Percentiles rank a stretch among this genome's conserved stretches.
Evolutionary conservation across 1,140 invertebrate genomes (phyloP).

Genomic region (Caenorhabditis briggsae): DNA sequence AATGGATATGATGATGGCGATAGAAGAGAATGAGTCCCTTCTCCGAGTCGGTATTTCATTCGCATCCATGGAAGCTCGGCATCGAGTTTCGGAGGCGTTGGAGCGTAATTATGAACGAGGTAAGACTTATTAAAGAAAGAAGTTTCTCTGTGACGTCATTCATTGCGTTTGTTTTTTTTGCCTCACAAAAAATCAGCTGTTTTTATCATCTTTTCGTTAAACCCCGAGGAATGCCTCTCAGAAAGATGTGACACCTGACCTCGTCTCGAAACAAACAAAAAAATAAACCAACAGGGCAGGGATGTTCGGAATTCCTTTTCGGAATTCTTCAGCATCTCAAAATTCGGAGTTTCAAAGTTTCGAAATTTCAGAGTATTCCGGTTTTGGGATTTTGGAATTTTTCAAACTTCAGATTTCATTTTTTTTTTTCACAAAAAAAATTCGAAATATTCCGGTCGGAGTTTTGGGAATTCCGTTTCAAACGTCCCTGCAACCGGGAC

Average conservation of each 20-base stretch:
- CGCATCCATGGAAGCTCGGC: conserved; percentile 76
- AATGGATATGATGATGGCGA: conserved; percentile 78
- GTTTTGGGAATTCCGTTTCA: too few relatives aligned
- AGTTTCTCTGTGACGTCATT: background rate
- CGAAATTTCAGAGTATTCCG: too few relatives aligned
- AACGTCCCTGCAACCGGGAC: too few relatives aligned
- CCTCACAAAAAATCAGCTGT: conserved; percentile 17
- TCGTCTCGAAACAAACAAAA: background rate
- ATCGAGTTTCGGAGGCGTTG: conserved; percentile 77
- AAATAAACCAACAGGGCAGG: background rate
- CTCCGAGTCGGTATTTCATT: conserved; percentile 68
- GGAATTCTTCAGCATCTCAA: too few relatives aligned
- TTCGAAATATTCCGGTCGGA: too few relatives aligned
- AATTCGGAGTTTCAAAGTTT: background rate
- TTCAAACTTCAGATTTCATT: too few relatives aligned
- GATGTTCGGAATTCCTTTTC: too few relatives aligned
- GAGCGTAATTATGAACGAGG: conserved; percentile 77
- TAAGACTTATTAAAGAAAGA: conserved; percentile 47
- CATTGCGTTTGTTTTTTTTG: background rate
- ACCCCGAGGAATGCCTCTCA: background rate
- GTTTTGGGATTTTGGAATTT: too few relatives aligned
- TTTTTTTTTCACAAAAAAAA: too few relatives aligned
- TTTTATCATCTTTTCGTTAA: conserved; percentile 19
- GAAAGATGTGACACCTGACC: conserved; percentile 38
- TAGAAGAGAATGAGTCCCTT: conserved; percentile 76